These are phyloP conservation scores for Pycnomerus fuliginosus DNA, from an alignment of 2,888 invertebrate species.

Conservation along the genomic window DNA sequence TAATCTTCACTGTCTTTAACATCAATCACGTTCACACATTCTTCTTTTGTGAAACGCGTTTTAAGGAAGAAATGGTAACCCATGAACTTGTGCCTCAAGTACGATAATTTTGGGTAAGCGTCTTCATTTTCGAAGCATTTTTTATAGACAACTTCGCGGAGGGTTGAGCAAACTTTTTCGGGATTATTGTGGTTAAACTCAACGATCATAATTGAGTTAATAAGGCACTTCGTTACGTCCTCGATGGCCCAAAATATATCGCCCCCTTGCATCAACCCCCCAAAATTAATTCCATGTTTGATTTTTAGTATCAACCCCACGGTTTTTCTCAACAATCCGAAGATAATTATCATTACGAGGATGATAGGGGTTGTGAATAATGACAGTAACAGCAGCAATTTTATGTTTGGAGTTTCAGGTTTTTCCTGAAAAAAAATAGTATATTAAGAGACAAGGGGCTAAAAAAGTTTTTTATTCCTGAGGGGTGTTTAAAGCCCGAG, in stretches of 20 bases:
- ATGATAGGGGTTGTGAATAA: too few relatives aligned
- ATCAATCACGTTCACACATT: slow-evolving; percentile 26
- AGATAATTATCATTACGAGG: neutral
- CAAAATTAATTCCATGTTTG: slow-evolving; percentile 48
- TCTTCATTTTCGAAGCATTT: slow-evolving; percentile 1
- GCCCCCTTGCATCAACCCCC: slow-evolving; percentile 55
- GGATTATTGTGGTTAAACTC: slow-evolving; percentile 22
- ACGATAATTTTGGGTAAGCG: slow-evolving; percentile 4
- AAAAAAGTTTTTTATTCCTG: too few relatives aligned
- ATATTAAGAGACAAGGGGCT: too few relatives aligned
- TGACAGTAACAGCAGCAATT: too few relatives aligned
- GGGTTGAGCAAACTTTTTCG: neutral
- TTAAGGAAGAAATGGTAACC: slow-evolving; percentile 59
- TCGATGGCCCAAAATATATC: slow-evolving; percentile 60
- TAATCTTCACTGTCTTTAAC: too few relatives aligned
- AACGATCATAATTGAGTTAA: slow-evolving; percentile 55
- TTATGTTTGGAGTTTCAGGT: too few relatives aligned
- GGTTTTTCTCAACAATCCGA: neutral
- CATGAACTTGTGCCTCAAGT: slow-evolving; percentile 34
- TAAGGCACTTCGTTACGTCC: slow-evolving; percentile 52
- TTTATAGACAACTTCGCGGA: too few relatives aligned
- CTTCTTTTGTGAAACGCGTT: slow-evolving; percentile 43
- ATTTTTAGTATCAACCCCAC: slow-evolving; percentile 12
- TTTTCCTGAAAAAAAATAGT: too few relatives aligned
- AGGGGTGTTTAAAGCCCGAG: too few relatives aligned